Base-by-base conservation (phyloP, 2,113 vertebrate genomes). In the Apodemus sylvaticus region DNA sequence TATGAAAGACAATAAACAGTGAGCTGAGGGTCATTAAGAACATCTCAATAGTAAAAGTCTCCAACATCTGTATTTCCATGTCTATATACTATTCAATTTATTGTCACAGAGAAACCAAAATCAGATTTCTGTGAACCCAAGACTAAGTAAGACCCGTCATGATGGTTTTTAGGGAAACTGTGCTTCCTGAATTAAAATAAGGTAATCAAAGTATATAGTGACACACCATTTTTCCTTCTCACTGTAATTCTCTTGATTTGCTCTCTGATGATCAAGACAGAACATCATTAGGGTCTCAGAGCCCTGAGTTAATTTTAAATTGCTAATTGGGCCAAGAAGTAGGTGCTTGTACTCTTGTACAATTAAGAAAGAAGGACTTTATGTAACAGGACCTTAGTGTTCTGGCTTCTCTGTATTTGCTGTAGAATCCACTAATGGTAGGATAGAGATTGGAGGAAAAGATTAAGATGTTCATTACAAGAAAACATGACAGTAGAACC, bases 221-320 rank as follows among this genome's bases (percentile, higher is more conserved):
- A 82, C 62, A 85, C 62, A 36, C 8, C 60, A 86, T 55, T 86
- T 91, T 86, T 85, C 86, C 73, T 92, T 93, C 48, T 85, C 66
- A 88, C n/a, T 86, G 11, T 87, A 86, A 70, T 68, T 96, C 93
- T 77, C 94, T 94, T 93, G 55, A 96, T 92, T 97, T 97, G 79
- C 13, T 91, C 64, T 93, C 76, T 79, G 48, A 92, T 53, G 76
- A 79, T 62, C 71, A 90, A 94, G 58, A 88, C 22, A 91, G 96
- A 86, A 85, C 45, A 90, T 90, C 89, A 89, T 60, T 2, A 64
- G 62, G 86, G 76, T 88, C 90, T 95, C 36, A 89, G 77, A 96
- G 88, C 93, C 78, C 90, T 94, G 87, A 48, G 7, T 48, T 48
- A 48, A 7, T 48, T 7, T 48, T 48, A 48, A 95, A 93, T 87